phyloP scores from a whole-genome alignment of 2,113 vertebrate genomes.

The Jacana jacana region DNA sequence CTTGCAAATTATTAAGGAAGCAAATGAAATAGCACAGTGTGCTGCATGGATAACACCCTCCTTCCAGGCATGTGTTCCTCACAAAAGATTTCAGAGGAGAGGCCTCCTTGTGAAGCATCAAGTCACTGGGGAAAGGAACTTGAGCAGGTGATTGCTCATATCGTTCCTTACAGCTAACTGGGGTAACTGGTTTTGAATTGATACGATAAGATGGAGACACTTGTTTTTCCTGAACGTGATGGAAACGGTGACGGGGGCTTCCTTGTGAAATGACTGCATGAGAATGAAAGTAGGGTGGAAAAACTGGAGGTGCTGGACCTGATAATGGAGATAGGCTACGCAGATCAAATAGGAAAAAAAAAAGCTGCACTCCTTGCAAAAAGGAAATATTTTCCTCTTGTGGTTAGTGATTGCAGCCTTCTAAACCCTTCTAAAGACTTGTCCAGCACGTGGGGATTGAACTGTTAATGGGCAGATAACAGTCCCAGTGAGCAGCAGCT shows the following conservation, averaged over 20 bases:
- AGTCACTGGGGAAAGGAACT: neutral
- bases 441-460: neutral
- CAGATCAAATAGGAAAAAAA: neutral
- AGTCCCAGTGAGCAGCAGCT: neutral
- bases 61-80: neutral
- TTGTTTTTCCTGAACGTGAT: neutral
- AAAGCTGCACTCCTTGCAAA: neutral
- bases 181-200: neutral
- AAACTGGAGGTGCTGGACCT: neutral
- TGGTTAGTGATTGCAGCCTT: neutral
- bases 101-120: neutral
- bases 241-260: neutral
- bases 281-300: neutral
- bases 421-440: neutral
- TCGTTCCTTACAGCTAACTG: neutral
- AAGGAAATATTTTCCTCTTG: neutral
- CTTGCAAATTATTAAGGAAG: neutral
- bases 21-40: neutral
- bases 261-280: neutral
- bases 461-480: neutral
- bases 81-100: neutral
- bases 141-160: neutral
- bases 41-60: neutral
- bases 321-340: neutral
- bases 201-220: neutral